A percentile compares a stretch with the other conserved stretches of the same genome.
Conservation (phyloP, 1,140 invertebrate genomes). For the Drosophila asahinai region DNA sequence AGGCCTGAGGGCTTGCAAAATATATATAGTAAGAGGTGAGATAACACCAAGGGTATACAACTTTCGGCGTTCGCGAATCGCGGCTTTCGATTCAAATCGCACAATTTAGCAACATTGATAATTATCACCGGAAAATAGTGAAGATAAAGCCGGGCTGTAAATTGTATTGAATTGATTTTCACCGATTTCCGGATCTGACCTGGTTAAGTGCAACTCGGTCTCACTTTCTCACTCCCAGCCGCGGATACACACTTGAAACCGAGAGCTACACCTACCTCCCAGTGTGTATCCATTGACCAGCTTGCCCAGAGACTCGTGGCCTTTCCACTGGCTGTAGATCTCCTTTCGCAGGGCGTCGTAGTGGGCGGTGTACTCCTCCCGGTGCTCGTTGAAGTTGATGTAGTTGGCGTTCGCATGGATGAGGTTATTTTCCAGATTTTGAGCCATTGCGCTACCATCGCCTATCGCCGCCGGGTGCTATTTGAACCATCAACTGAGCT, state of each 20-base stretch:
- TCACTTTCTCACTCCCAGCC: neutral
- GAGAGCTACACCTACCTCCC: slow-evolving; percentile 42
- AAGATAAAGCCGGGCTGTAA: neutral
- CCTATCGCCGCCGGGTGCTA: neutral
- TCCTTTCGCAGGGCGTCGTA: slow-evolving; percentile 37
- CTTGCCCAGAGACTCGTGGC: slow-evolving; percentile 23
- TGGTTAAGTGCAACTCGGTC: neutral
- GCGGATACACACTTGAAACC: neutral
- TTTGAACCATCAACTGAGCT: slow-evolving; percentile 1
- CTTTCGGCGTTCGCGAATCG: neutral
- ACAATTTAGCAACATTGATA: too few relatives aligned
- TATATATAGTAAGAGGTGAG: neutral
- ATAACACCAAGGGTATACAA: neutral
- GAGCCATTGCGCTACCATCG: neutral
- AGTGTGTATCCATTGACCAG: slow-evolving; percentile 48
- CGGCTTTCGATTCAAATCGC: too few relatives aligned
- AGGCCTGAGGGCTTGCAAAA: neutral
- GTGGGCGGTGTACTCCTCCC: slow-evolving; percentile 37
- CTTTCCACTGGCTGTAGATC: slow-evolving; percentile 31
- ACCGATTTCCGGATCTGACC: neutral
- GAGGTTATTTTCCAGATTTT: slow-evolving; percentile 21
- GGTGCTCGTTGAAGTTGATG: slow-evolving; percentile 43
- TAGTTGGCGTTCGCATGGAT: slow-evolving; percentile 2
- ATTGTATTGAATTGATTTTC: neutral
- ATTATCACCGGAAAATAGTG: slow-evolving; percentile 5